phyloP scores from a whole-genome alignment of 2,113 vertebrate genomes.

The Bujurquina vittata region DNA sequence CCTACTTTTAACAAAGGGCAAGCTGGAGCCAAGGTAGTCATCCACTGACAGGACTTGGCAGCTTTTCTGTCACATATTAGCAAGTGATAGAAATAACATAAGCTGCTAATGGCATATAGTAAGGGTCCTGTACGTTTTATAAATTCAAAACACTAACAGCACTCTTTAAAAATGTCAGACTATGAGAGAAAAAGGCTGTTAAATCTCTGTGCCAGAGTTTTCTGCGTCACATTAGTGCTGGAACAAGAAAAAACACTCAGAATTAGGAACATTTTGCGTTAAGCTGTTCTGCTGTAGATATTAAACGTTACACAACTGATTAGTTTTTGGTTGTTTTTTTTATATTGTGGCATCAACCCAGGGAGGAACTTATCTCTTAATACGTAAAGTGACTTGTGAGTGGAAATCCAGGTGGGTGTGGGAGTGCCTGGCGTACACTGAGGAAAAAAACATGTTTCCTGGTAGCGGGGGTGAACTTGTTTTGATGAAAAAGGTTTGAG shows the following conservation, averaged over 20 bases:
- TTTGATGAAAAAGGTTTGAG: constrained; percentile 9
- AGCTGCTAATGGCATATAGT: constrained; percentile 18
- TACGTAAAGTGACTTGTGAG: constrained; percentile 10
- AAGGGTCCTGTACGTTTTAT: neutral
- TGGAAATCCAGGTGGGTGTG: constrained; percentile 44
- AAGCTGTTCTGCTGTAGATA: constrained; percentile 26
- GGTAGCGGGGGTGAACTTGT: constrained; percentile 19
- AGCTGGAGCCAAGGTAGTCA: constrained; percentile 22
- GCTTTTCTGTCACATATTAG: constrained; percentile 17
- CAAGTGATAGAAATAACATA: neutral
- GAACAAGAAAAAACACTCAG: constrained; percentile 30
- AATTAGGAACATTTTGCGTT: constrained; percentile 45
- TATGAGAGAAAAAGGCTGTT: constrained; percentile 22
- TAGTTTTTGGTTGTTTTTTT: neutral
- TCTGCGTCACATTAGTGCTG: constrained; percentile 43
- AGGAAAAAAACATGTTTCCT: constrained; percentile 32
- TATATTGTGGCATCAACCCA: constrained; percentile 22
- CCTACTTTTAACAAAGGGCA: constrained; percentile 44
- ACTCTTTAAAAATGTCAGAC: constrained; percentile 27
- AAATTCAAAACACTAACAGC: constrained; percentile 27
- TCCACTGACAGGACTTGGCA: constrained; percentile 12
- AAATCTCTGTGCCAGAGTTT: constrained; percentile 22
- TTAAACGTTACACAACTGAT: constrained; percentile 41
- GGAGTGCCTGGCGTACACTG: constrained; percentile 33
- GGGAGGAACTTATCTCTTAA: constrained; percentile 18